phyloP scores from a whole-genome alignment of 53 echinoderm and acorn worm genomes.

The Temnopleurus reevesii region DNA sequence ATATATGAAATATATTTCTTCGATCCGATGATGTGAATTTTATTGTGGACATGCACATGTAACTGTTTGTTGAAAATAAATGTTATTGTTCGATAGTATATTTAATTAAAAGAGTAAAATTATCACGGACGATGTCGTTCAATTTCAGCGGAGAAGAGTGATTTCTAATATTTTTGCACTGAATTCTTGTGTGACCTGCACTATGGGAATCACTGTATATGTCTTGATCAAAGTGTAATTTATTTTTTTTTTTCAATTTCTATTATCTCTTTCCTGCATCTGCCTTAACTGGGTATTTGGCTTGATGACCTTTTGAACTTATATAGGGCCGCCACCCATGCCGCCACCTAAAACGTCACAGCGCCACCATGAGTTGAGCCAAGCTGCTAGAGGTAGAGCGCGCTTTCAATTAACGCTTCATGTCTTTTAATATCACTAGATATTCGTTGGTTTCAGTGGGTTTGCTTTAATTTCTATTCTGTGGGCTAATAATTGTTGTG shows the following conservation, averaged over 20 bases:
- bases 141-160: neutral
- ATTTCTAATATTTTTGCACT: neutral
- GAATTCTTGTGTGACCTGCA: conserved; percentile 2
- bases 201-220: neutral
- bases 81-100: no score
- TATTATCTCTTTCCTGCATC: conserved; percentile 57
- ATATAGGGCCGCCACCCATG: conserved; percentile 78
- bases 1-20: no score
- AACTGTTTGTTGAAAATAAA: no score
- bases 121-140: no score
- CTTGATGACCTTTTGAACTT: conserved; percentile 50
- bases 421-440: neutral
- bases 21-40: no score
- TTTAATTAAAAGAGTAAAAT: no score
- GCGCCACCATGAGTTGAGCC: conserved; percentile 90
- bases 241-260: conserved; percentile 38
- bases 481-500: neutral
- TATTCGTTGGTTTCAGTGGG: neutral
- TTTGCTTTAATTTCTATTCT: neutral
- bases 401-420: conserved; percentile 43
- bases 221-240: conserved; percentile 6
- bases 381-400: conserved; percentile 73
- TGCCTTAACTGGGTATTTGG: conserved; percentile 54
- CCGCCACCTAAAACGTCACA: conserved; percentile 95
- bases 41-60: no score